Evolutionary conservation across 2,113 vertebrate genomes (phyloP).

Genomic region (Ictalurus punctatus): DNA sequence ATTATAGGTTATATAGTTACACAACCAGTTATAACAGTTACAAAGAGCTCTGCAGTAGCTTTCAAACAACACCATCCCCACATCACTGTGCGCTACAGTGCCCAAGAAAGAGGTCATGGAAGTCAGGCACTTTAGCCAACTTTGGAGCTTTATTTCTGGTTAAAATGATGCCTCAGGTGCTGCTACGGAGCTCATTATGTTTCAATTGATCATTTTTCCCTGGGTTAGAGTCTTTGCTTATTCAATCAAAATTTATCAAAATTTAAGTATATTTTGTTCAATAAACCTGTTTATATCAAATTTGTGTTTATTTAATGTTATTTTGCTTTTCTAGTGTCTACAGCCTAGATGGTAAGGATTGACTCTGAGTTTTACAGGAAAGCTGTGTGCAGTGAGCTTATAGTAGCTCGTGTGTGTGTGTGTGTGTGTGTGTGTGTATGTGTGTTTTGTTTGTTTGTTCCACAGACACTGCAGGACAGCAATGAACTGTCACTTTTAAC

Average conservation of each 20-base stretch:
- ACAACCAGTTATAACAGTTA: neutral
- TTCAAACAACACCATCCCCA: neutral
- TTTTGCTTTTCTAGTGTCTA: neutral
- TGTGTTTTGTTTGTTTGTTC: neutral
- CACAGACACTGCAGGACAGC: slow-evolving; percentile 4
- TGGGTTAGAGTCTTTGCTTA: neutral
- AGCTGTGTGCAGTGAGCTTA: neutral
- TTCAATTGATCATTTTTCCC: neutral
- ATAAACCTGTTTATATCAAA: neutral
- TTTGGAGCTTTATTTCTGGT: neutral
- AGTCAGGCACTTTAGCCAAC: neutral
- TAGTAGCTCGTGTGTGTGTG: neutral
- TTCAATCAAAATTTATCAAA: neutral
- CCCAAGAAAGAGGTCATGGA: neutral
- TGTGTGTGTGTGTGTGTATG: neutral
- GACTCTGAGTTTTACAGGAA: slow-evolving; percentile 20
- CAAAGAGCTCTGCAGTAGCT: neutral
- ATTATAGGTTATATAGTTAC: neutral
- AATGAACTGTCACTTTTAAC: slow-evolving; percentile 9
- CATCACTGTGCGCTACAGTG: neutral
- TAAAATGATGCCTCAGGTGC: neutral
- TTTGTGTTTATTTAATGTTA: neutral
- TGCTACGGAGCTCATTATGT: neutral
- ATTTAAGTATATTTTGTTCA: neutral
- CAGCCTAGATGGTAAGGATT: slow-evolving; percentile 4